Conservation (phyloP, 2,113 vertebrate species). For the human region GRCh38 chr5:58478001-58478500, state of each 20-base stretch:
- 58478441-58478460: neutral
- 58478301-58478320: neutral
- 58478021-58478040: neutral
- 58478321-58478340: neutral
- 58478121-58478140: neutral
- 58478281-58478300: neutral
- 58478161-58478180: neutral
- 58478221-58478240: neutral
- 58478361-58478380: neutral
- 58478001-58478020: neutral
- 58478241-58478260: neutral
- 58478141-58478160: neutral
- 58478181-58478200: neutral
- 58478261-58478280: neutral
- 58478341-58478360: neutral
- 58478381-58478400: neutral
- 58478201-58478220: fast-evolving
- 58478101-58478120: neutral
- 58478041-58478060: neutral
- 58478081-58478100: neutral
- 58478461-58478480: neutral
- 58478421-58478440: neutral
- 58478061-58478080: neutral
- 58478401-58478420: neutral
- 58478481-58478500: neutral